Evolutionary conservation across 2,888 invertebrate species (phyloP), one percentile per base, ranked within the genome.

Genomic region (Bellardia bayeri): DNA sequence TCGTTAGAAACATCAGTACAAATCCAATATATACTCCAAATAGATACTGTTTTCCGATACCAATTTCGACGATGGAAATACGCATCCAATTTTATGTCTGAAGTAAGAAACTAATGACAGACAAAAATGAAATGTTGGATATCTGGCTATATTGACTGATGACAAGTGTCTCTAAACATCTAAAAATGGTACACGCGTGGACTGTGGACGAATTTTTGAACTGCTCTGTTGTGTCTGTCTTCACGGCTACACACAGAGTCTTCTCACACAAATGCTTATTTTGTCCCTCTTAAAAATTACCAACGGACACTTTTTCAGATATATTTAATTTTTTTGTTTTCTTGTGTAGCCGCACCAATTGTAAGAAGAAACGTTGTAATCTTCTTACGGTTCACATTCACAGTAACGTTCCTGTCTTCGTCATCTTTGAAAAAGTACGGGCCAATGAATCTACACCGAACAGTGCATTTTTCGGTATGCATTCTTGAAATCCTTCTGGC

Each of bases 301-400:
- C 14, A 64, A 40, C 66, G 8, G 11, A 49, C 51, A 58, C 83
- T 83, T 83, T 78, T 71, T 40, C 8, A 63, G 11, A 63, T 63
- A 82, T 66, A 16, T 69, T 69, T 45, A 72, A 64, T 61, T 75
- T 68, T 23, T 23, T 23, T 23, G 23, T 23, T 23, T 42, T 79
- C 49, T 75, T 75, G 61, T 54, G 45, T 69, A 80, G 85, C 74
- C 72, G 82, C 78, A 86, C 82, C 66, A 72, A 78, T 71, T 82
- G n/a, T n/a, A n/a, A n/a, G n/a, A n/a, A n/a, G n/a, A n/a, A 23
- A 23, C 23, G 0, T 23, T 23, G 23, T 23, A 23, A 23, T 23
- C 23, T 23, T 23, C 23, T 23, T 23, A 23, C 23, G 23, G 23
- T 23, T 23, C 23, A 1, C 23, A 23, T 23, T 23, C 23, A 23